A percentile compares a stretch with the other conserved stretches of the same genome.
These are phyloP conservation scores for Palaemon carinicauda DNA, from an alignment of 1,140 invertebrate genomes.

Conservation along the genomic window DNA sequence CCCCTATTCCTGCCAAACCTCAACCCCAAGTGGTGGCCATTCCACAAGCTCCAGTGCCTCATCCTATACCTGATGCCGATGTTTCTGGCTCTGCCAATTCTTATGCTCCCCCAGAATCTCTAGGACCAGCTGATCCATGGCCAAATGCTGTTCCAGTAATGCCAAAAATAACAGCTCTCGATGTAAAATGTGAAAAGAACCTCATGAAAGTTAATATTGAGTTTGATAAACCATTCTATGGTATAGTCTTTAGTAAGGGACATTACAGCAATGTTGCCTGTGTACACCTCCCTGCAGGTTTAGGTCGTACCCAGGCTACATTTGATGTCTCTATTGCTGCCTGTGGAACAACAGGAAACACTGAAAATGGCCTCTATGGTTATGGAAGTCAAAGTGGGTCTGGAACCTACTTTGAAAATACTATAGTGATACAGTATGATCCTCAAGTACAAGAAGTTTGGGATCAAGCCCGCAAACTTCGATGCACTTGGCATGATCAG, in stretches of 20 bases:
- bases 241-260: slow-evolving; percentile 94
- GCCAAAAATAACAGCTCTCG: slow-evolving; percentile 88
- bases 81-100: slow-evolving; percentile 47
- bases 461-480: slow-evolving; percentile 91
- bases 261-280: slow-evolving; percentile 92
- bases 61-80: slow-evolving; percentile 22
- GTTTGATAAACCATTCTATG: slow-evolving; percentile 93
- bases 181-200: slow-evolving; percentile 95
- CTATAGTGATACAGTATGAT: slow-evolving; percentile 93
- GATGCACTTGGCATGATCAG: slow-evolving; percentile 95
- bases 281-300: slow-evolving; percentile 86
- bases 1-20: neutral
- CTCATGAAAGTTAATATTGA: slow-evolving; percentile 94
- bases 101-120: slow-evolving; percentile 42
- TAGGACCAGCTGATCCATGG: slow-evolving; percentile 77
- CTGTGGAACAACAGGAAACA: slow-evolving; percentile 90
- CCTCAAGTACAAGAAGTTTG: slow-evolving; percentile 95
- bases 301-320: slow-evolving; percentile 84
- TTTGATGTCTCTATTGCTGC: slow-evolving; percentile 91
- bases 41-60: neutral
- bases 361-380: slow-evolving; percentile 83
- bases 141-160: slow-evolving; percentile 83
- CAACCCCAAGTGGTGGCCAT: too few relatives aligned
- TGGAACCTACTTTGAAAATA: slow-evolving; percentile 94
- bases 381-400: slow-evolving; percentile 84